Conservation (phyloP, 2,888 invertebrate species). For the Tachina lurida region DNA sequence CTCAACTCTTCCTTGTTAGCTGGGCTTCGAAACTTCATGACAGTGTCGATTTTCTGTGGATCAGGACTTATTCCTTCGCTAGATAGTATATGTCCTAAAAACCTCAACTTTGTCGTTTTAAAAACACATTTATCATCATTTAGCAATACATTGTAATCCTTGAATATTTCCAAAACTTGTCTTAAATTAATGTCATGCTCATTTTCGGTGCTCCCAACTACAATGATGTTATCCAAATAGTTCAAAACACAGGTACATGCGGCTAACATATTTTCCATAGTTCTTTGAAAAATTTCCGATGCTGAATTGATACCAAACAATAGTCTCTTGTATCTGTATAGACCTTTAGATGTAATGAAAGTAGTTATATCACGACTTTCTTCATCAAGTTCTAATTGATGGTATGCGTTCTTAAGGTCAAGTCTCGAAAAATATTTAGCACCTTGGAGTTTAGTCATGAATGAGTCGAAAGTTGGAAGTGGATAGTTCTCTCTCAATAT, state of each 20-base stretch:
- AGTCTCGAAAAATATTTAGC: constrained; percentile 73
- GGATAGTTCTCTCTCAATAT: constrained; percentile 41
- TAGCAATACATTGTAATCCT: constrained; percentile 70
- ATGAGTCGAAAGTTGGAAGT: constrained; percentile 33
- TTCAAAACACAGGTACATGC: constrained; percentile 50
- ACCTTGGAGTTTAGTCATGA: constrained; percentile 61
- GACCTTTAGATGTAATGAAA: constrained; percentile 57
- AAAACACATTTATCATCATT: neutral
- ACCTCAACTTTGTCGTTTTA: neutral
- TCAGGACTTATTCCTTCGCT: neutral
- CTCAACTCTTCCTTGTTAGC: no score
- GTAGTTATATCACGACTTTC: constrained; percentile 62
- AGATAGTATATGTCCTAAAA: neutral
- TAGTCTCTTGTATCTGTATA: constrained; percentile 77
- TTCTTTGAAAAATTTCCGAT: constrained; percentile 72
- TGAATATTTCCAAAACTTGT: neutral
- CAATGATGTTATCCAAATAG: neutral
- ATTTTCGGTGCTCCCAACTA: constrained; percentile 53
- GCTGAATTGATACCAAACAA: constrained; percentile 79
- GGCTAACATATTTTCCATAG: constrained; percentile 11
- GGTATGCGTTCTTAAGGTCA: constrained; percentile 71
- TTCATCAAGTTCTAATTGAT: constrained; percentile 72
- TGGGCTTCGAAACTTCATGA: neutral
- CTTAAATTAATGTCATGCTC: neutral
- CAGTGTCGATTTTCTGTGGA: neutral